Base-by-base conservation (phyloP, 1,140 invertebrate genomes). In the Scaptomyza montana region DNA sequence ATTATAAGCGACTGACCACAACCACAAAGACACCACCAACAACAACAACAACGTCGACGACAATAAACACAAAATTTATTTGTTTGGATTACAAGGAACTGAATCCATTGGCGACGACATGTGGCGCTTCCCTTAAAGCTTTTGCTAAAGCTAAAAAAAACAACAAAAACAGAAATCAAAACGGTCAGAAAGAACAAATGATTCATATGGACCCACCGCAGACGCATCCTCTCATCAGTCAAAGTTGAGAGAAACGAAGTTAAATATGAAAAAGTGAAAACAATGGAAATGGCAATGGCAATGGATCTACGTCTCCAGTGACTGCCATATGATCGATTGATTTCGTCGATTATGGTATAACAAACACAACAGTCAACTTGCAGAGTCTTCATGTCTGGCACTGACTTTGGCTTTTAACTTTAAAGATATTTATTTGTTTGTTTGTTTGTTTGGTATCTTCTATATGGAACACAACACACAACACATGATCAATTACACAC, bases 401-500 rank as follows among this genome's bases (percentile, higher is more conserved):
- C 39, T 33, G 30, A 33, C 30, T 33, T 33, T 33, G 30, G 7
- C 30, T 33, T 25, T 33, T 33, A 33, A 7, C 30, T 33, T 33
- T 7, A 33, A 5, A 30, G 3, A 5, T 33, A 4, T 33, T 33
- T 78, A 50, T 89, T 79, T 84, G 63, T 87, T 81, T 89, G 73
- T 87, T 87, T 87, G 65, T 80, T 89, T 89, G 66, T 82, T 79
- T 82, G 76, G 68, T 61, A 60, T 62, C 76, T 71, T 72, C 67
- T 62, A 70, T 56, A 56, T 61, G 61, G 55, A 63, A 73, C 69
- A 75, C 69, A 75, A 50, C 28, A 81, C 64, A 85, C 69, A 73
- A 73, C 84, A 89, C 85, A 89, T 89, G 84, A 89, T 89, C 84
- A 89, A 89, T 89, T 89, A 89, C 39, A 43, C 84, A 43, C 84